These are phyloP conservation scores for Gambusia holbrooki DNA, from an alignment of 2,113 vertebrate species.

Conservation along the genomic window DNA sequence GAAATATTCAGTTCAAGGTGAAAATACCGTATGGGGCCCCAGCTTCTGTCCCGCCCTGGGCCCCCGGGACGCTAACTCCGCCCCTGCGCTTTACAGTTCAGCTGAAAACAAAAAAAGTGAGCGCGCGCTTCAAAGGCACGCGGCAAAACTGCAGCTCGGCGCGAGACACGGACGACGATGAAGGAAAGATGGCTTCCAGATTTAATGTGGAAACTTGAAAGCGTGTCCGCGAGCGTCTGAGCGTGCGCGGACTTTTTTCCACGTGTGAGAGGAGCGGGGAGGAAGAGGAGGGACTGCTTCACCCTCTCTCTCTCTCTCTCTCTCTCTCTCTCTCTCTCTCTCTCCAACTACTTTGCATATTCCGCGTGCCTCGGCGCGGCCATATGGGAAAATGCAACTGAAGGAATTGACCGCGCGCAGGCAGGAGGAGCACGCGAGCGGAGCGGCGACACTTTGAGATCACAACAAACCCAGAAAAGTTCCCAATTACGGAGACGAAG, in stretches of 20 bases:
- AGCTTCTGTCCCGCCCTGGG: too few species aligned
- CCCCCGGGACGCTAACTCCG: not conserved
- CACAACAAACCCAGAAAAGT: constrained; percentile 78
- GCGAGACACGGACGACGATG: constrained; percentile 5
- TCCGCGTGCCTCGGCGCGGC: constrained; percentile 90
- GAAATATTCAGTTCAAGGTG: not conserved
- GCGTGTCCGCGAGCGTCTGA: constrained; percentile 37
- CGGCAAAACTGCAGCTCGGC: constrained; percentile 42
- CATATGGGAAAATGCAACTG: constrained; percentile 97
- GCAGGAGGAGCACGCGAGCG: constrained; percentile 84
- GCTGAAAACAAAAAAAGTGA: too few species aligned
- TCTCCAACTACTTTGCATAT: constrained; percentile 93
- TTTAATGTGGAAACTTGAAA: constrained; percentile 82
- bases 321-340: constrained; percentile 50
- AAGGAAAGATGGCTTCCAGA: constrained; percentile 82
- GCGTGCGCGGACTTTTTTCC: constrained; percentile 4
- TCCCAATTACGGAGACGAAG: constrained; percentile 33
- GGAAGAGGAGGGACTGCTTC: constrained; percentile 64
- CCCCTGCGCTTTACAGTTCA: not conserved
- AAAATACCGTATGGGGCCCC: not conserved
- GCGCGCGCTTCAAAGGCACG: constrained; percentile 68
- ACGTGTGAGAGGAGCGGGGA: constrained; percentile 15
- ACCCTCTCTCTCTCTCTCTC: constrained; percentile 5
- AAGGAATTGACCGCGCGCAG: constrained; percentile 92
- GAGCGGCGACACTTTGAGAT: constrained; percentile 82